Percentiles rank a stretch among this genome's conserved stretches.
Conservation (phyloP, 2,888 invertebrate genomes). For the Ceraclea dissimilis region DNA sequence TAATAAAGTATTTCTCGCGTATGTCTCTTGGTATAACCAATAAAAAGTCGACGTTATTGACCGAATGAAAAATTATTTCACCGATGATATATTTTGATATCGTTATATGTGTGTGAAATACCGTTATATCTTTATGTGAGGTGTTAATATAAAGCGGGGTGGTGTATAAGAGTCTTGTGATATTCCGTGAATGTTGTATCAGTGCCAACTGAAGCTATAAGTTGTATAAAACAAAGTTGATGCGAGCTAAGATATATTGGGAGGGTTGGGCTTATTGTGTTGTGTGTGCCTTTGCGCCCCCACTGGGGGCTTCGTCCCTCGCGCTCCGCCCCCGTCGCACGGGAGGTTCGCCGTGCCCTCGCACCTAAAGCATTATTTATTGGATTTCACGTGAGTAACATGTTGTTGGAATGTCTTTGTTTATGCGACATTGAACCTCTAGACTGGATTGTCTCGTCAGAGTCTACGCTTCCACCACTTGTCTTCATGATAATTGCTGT, state of each 20-base stretch:
- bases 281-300: background rate
- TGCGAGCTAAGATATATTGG: background rate
- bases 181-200: background rate
- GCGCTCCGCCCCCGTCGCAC: background rate
- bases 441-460: background rate
- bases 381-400: background rate
- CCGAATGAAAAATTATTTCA: slow-evolving; percentile 8
- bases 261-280: background rate
- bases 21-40: slow-evolving; percentile 10
- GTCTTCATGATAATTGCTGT: background rate
- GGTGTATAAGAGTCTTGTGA: background rate
- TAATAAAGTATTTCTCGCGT: slow-evolving; percentile 15
- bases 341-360: background rate
- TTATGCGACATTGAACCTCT: slow-evolving; percentile 14
- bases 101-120: slow-evolving; percentile 12
- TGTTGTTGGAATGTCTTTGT: slow-evolving; percentile 11
- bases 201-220: slow-evolving; percentile 1
- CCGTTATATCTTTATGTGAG: background rate
- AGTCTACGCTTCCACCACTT: background rate
- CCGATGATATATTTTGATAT: slow-evolving; percentile 15
- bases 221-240: background rate
- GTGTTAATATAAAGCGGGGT: background rate
- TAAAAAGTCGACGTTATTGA: slow-evolving; percentile 16
- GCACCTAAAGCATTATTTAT: background rate
- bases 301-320: background rate